These are phyloP conservation scores for Orycteropus afer DNA, from an alignment of 2,113 vertebrate species.

Conservation along the genomic window DNA sequence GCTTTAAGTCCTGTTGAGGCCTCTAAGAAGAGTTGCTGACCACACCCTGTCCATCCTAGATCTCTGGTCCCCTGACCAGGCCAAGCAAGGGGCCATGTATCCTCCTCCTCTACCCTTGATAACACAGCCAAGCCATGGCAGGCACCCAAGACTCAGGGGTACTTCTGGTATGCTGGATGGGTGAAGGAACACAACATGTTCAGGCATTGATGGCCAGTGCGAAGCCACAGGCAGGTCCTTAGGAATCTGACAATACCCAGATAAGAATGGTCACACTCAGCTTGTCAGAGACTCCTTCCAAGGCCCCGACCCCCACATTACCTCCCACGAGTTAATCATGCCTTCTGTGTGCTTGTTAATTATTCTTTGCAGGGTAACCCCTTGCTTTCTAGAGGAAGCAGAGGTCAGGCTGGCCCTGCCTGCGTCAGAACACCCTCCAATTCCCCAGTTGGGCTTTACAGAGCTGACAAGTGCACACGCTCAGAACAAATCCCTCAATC, in stretches of 20 bases:
- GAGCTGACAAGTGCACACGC: not conserved
- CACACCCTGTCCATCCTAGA: too few relatives aligned
- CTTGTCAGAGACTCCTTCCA: not conserved
- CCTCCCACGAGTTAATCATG: rapidly evolving
- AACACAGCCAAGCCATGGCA: not conserved
- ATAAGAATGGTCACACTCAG: not conserved
- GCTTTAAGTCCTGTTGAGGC: not conserved
- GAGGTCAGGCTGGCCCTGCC: not conserved
- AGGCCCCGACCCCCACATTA: not conserved
- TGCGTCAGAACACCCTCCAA: not conserved
- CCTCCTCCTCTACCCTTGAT: not conserved
- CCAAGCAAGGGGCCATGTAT: not conserved
- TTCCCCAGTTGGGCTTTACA: not conserved
- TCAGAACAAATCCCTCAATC: slow-evolving; percentile 12
- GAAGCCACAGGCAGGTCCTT: not conserved
- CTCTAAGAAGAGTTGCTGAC: not conserved
- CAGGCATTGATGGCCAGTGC: not conserved
- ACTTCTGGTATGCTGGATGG: rapidly evolving
- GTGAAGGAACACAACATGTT: rapidly evolving
- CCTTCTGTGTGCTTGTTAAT: not conserved
- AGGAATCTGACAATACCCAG: not conserved
- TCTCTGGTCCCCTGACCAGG: not conserved
- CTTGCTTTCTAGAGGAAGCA: not conserved
- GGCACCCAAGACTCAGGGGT: not conserved
- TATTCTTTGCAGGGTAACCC: not conserved